Conservation (phyloP, 2,797 vertebrate genomes). For the Chrosomus eos region DNA sequence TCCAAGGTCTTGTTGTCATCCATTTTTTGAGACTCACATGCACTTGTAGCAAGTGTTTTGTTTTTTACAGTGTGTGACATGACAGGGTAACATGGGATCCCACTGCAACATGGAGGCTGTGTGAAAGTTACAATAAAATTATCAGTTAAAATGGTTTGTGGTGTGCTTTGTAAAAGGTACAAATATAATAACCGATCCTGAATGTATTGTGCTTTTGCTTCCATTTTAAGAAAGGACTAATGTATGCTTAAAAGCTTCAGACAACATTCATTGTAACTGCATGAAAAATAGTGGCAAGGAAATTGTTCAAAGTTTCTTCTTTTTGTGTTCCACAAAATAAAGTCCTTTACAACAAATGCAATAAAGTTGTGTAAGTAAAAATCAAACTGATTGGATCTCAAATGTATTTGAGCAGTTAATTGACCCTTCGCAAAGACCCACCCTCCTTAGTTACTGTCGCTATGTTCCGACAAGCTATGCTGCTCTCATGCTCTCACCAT, state of each 20-base stretch:
- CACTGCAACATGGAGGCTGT: not conserved
- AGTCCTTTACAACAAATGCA: not conserved
- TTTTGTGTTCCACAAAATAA: not conserved
- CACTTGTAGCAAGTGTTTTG: constrained; percentile 10
- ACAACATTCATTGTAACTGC: not conserved
- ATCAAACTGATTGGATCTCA: not conserved
- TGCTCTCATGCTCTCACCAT: no score
- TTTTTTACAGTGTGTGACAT: not conserved
- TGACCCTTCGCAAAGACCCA: no score
- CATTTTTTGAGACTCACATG: constrained; percentile 8
- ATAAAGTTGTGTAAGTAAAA: not conserved
- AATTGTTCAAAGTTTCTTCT: not conserved
- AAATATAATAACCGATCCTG: not conserved
- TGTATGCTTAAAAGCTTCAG: not conserved
- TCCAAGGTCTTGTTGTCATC: constrained; percentile 2
- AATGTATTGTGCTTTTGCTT: not conserved
- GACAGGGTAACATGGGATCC: not conserved
- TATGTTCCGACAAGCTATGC: no score
- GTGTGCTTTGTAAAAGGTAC: not conserved
- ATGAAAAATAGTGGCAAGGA: not conserved
- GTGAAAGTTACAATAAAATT: constrained; percentile 12
- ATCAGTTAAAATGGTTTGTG: not conserved
- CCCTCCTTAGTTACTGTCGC: no score
- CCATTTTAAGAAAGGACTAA: not conserved
- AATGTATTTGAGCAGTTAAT: not conserved